Percentiles rank a stretch among this genome's conserved stretches.
Evolutionary conservation across 2,113 vertebrate genomes (phyloP).

Genomic region (Ceuthmochares aereus): DNA sequence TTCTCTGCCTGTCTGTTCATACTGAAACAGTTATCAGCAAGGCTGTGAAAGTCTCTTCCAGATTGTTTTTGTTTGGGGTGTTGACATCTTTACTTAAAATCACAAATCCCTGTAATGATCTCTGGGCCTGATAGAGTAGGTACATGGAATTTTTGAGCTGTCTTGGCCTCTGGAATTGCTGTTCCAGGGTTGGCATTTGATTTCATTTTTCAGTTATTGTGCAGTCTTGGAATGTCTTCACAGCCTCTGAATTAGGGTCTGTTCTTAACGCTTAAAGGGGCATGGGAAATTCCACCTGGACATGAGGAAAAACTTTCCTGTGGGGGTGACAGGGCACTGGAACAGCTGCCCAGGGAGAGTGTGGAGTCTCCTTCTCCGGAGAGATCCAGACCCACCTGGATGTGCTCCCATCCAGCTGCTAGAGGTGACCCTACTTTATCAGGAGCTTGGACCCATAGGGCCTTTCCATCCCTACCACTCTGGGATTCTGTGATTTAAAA

Average conservation of each 20-base stretch:
- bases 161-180: background rate
- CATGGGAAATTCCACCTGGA: too few relatives aligned
- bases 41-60: background rate
- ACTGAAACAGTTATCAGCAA: accelerated
- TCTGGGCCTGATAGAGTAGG: accelerated
- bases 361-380: too few relatives aligned
- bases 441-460: too few relatives aligned
- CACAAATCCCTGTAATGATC: background rate
- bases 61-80: background rate
- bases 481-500: background rate
- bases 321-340: too few relatives aligned
- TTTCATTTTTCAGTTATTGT: background rate
- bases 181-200: background rate
- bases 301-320: too few relatives aligned
- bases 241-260: accelerated
- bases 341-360: too few relatives aligned
- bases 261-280: accelerated
- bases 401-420: too few relatives aligned
- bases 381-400: too few relatives aligned
- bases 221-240: background rate
- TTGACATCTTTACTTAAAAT: background rate
- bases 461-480: too few relatives aligned
- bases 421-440: too few relatives aligned
- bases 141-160: background rate
- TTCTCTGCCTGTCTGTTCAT: accelerated